Conservation (phyloP, 2,888 invertebrate species). For the Chalcis sispes region DNA sequence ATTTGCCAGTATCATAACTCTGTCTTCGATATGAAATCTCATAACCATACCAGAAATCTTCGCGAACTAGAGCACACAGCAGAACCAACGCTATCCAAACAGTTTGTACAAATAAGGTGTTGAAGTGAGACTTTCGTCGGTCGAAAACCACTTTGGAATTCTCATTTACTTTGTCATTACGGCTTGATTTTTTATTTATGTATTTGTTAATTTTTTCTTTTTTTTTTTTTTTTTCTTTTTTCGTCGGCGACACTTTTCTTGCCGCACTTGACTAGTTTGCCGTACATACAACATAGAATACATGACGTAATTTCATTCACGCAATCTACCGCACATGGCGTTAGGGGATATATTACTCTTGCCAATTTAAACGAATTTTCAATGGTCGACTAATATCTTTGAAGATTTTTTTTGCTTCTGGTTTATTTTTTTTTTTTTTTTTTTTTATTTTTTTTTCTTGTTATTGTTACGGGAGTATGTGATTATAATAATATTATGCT, state of each 20-base stretch:
- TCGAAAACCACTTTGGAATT: conserved; percentile 23
- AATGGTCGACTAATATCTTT: background rate
- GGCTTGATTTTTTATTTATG: too few species aligned
- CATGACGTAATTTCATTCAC: conserved; percentile 26
- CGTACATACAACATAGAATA: background rate
- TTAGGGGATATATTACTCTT: background rate
- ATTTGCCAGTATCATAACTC: too few species aligned
- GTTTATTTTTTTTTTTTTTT: too few species aligned
- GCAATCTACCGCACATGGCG: conserved; percentile 15
- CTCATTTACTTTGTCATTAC: conserved; percentile 31
- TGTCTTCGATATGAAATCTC: too few species aligned
- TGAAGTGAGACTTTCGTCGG: conserved; percentile 11
- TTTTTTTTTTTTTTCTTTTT: conserved; percentile 22
- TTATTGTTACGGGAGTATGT: too few species aligned
- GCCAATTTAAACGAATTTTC: background rate
- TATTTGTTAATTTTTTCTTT: too few species aligned
- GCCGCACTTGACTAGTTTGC: background rate
- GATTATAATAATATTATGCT: too few species aligned
- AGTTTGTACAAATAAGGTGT: conserved; percentile 8
- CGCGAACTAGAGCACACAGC: background rate
- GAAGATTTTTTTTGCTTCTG: too few species aligned
- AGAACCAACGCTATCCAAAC: conserved; percentile 1
- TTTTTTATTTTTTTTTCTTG: too few species aligned
- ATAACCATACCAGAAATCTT: too few species aligned
- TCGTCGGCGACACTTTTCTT: conserved; percentile 23